Base-by-base conservation (phyloP, 2,113 vertebrate species). In the Gulo gulo region DNA sequence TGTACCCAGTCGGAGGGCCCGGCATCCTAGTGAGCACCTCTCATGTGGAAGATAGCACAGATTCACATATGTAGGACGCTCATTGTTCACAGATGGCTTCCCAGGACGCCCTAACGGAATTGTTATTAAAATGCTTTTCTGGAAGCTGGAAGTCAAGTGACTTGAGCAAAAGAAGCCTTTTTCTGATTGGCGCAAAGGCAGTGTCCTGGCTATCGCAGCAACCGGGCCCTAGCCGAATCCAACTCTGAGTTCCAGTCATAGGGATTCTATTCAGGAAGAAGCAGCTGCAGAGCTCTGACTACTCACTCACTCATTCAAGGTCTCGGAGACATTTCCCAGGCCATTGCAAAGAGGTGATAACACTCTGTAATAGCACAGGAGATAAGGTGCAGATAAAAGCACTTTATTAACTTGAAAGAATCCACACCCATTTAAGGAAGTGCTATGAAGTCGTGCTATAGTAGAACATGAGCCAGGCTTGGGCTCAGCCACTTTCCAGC, bases 11-110 rank as follows among this genome's bases (percentile, higher is more conserved):
- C 39, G 5, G 24, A 45, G 57, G 55, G 26, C 45, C 9, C 4
- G 0, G 0, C 2, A 10, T 61, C 59, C 24, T 11, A 57, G 45
- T 1, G 52, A 36, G 9, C 59, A 15, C n/a, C 65, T 79, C 21
- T 20, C 78, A 26, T 21, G 24, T 7, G 2, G 0, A 26, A 52
- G 34, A n/a, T 0, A 42, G 31, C 42, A 1, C 7, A 7, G 50
- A 47, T 24, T 45, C 52, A 1, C 23, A 29, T 1, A 15, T 4
- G 15, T 21, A 29, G 5, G 26, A 63, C 24, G 88, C 55, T 21
- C 9, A 20, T 4, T 21, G 59, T 79, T 86, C 52, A 69, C 69
- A 88, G 67, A 39, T 55, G 67, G 81, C n/a, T 59, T 50, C 82
- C 34, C 26, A 76, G n/a, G 31, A 14, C 13, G 23, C 34, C 14